These are phyloP conservation scores for Petromus typicus DNA, from an alignment of 2,113 vertebrate genomes.

Conservation along the genomic window DNA sequence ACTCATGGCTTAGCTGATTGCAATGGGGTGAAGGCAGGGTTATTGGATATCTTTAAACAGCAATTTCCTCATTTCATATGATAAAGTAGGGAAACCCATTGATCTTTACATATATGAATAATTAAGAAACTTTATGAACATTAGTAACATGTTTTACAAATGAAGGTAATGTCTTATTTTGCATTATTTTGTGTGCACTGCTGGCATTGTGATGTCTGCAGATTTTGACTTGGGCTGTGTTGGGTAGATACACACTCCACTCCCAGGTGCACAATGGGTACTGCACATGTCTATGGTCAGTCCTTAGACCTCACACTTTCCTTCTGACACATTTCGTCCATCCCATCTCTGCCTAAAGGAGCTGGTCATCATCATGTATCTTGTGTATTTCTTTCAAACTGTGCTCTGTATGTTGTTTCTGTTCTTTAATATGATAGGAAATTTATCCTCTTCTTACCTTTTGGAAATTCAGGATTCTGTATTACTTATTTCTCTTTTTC, in stretches of 20 bases:
- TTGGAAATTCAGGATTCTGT: background rate
- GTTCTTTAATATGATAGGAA: conserved; percentile 50
- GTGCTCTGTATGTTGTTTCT: conserved; percentile 16
- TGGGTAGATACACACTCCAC: background rate
- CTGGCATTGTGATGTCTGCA: conserved; percentile 43
- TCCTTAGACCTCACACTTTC: background rate
- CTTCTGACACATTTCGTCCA: background rate
- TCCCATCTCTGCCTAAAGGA: background rate
- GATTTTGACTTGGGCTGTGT: background rate
- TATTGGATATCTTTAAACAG: conserved; percentile 4
- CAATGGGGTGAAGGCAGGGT: background rate
- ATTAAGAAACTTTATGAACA: conserved; percentile 54
- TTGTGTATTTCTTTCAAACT: conserved; percentile 1
- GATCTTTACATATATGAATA: background rate
- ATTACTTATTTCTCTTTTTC: background rate
- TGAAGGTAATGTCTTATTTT: conserved; percentile 22
- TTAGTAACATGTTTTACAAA: conserved; percentile 8
- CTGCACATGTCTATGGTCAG: background rate
- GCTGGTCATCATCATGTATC: background rate
- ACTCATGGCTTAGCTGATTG: background rate
- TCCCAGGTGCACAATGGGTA: background rate
- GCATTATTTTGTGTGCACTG: background rate
- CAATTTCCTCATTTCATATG: background rate
- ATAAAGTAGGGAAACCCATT: background rate
- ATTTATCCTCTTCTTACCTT: background rate